These are phyloP conservation scores for Tetramorium parvispinum DNA, from an alignment of 1,140 invertebrate genomes.

Conservation along the genomic window DNA sequence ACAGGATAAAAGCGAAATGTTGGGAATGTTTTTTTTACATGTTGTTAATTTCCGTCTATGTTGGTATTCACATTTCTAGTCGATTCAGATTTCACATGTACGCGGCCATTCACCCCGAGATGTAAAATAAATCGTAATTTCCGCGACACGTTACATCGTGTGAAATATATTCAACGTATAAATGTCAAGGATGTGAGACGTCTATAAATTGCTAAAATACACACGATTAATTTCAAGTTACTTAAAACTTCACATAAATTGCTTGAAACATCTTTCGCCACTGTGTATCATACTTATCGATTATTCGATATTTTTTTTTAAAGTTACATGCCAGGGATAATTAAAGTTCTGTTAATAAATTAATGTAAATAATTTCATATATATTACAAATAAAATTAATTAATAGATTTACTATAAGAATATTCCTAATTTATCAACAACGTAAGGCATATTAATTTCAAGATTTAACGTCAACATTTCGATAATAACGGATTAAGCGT, in stretches of 20 bases:
- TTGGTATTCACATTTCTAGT: neutral
- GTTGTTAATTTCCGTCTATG: constrained; percentile 17
- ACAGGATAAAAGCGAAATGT: neutral
- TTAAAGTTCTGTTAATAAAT: neutral
- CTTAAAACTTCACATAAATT: neutral
- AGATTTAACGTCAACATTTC: neutral
- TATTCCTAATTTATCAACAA: neutral
- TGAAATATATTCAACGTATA: constrained; percentile 27
- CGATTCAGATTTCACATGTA: constrained; percentile 41
- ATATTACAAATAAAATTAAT: neutral
- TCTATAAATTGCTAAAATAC: neutral
- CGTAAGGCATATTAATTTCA: neutral
- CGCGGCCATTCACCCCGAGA: constrained; percentile 1
- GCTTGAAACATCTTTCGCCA: neutral
- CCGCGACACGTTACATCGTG: constrained; percentile 16
- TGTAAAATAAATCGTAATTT: constrained; percentile 50
- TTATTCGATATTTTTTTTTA: neutral
- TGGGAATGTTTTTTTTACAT: constrained; percentile 2
- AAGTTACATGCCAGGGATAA: neutral
- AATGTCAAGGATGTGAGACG: constrained; percentile 21
- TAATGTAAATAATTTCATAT: neutral
- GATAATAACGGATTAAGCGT: constrained; percentile 10
- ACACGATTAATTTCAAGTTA: neutral
- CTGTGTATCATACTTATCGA: neutral
- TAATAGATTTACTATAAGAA: neutral